Base-by-base conservation (phyloP, 2,888 invertebrate species). In the Nomada lathburiana region DNA sequence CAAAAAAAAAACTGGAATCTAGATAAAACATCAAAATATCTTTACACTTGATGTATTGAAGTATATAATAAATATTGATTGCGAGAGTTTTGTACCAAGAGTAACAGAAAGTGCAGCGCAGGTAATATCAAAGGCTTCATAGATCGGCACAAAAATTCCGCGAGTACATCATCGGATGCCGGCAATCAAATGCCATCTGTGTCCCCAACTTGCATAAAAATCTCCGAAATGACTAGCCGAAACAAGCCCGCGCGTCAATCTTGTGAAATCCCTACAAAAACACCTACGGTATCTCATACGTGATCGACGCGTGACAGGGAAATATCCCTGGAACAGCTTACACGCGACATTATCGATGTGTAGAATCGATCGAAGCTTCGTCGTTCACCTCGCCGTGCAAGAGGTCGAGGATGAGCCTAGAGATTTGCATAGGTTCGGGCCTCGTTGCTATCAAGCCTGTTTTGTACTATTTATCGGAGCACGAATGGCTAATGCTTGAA, bases 371-470 rank as follows among this genome's bases (percentile, higher is more conserved):
- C 84, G 76, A 29, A 59, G 74, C 79, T 74, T 78, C 76, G 60
- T 52, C 59, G 71, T 78, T 71, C 53, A 70, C 65, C 63, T 67
- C 11, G 44, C 20, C 63, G 71, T 53, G 74, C 50, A 74, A 60
- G 63, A 83, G 80, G 57, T 69, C 65, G 65, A 74, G 72, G 79
- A 86, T 59, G 81, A 82, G 16, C 71, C 36, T 26, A 18, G 9
- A 42, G 83, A 91, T 90, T 89, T 89, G 87, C 90, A 90, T 91
- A 90, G 91, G 88, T 36, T 91, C 88, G 90, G 72, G 87, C 85
- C 76, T 64, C 73, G 77, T 60, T 82, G 83, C 80, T 80, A 82
- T 82, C 82, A 83, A 72, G 76, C 47, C 47, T 3, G 47, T 47
- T 47, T 47, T 47, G 16, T 13, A 47, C 47, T 47, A 47, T 16